Conservation (phyloP, 1,140 invertebrate species). For the Diabrotica undecimpunctata region DNA sequence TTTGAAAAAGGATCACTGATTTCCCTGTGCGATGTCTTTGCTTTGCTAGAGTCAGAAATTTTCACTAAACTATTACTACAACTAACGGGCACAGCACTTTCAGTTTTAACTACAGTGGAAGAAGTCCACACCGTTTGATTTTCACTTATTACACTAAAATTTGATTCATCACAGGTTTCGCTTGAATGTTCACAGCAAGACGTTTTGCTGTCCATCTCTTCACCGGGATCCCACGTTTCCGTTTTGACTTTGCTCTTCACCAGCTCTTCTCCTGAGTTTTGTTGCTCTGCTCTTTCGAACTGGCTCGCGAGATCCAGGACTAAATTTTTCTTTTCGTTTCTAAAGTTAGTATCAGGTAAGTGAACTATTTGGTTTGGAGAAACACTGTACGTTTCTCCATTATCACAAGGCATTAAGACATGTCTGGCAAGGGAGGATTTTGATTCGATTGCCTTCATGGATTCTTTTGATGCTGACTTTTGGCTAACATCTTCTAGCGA, state of each 20-base stretch:
- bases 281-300: constrained; percentile 22
- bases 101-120: constrained; percentile 37
- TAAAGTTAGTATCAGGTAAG: constrained; percentile 49
- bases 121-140: constrained; percentile 37
- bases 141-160: constrained; percentile 49
- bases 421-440: constrained; percentile 56
- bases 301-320: constrained; percentile 11
- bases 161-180: constrained; percentile 47
- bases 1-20: constrained; percentile 66
- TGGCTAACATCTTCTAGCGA: constrained; percentile 62
- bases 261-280: constrained; percentile 1
- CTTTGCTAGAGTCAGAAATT: constrained; percentile 38
- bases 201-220: constrained; percentile 32
- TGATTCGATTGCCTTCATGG: constrained; percentile 25
- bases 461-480: constrained; percentile 38
- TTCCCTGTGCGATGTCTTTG: constrained; percentile 25
- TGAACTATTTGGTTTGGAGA: constrained; percentile 85
- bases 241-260: constrained; percentile 50
- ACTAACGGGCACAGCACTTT: constrained; percentile 31
- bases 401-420: constrained; percentile 76
- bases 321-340: constrained; percentile 12
- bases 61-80: constrained; percentile 33
- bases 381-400: constrained; percentile 81
- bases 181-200: constrained; percentile 31
- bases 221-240: constrained; percentile 62